Base-by-base conservation (phyloP, 1,140 invertebrate genomes). In the Zaprionus camerounensis region DNA sequence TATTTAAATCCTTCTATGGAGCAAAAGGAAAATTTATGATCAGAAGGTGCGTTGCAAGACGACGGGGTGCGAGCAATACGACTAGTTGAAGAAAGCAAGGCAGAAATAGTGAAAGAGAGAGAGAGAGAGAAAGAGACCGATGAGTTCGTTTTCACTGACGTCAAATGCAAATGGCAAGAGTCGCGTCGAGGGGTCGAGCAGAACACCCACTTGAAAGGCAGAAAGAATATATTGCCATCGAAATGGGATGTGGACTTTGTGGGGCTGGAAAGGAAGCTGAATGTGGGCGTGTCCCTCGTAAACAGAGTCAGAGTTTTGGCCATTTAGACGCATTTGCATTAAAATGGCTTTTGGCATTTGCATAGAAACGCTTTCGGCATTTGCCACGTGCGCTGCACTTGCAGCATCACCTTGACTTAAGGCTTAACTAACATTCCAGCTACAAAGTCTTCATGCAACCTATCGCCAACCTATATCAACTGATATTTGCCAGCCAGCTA, bases 281-380 rank as follows among this genome's bases (percentile, higher is more conserved):
- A 11, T 7, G 22, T 6, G n/a, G 28, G 22, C 7, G 9, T 28
- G 28, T 13, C 7, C 5, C 22, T 13, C 36, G 12, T 15, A 5
- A 38, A 13, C 13, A 13, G 46, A 11, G 20, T 34, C 17, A 44
- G 68, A 58, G 26, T 26, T 57, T 59, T 79, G 72, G 72, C 80
- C 83, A 78, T 78, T 86, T 82, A 81, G 82, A 81, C 61, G 58
- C 67, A 88, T 87, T 88, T 87, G 78, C 83, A 88, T 76, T 84
- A 74, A 81, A 88, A 78, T 83, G 81, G 75, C 84, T 75, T 76
- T 78, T 71, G 81, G 72, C 57, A 87, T 88, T 87, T 87, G 81
- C 84, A 81, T 87, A 71, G 74, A 71, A 65, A 73, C 62, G 73
- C 73, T 72, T 74, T 73, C 61, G 79, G 66, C 61, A 63, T 53